Percentiles rank a stretch among this genome's conserved stretches.
Evolutionary conservation across 2,113 vertebrate species (phyloP).

Genomic region (Eidolon helvum): DNA sequence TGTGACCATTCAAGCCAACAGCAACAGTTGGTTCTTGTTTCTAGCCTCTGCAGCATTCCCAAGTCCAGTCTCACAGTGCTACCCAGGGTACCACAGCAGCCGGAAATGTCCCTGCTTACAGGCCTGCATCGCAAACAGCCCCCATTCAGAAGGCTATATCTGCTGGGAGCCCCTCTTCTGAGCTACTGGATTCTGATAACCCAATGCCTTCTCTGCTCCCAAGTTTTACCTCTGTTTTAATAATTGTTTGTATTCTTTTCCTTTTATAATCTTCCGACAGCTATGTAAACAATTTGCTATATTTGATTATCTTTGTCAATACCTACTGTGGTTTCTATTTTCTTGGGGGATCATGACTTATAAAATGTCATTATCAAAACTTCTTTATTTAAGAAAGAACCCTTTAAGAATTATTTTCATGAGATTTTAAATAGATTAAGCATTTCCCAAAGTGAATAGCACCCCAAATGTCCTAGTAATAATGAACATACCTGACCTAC

Average conservation of each 20-base stretch:
- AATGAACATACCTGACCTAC: constrained; percentile 93
- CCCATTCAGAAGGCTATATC: neutral
- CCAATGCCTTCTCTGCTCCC: neutral
- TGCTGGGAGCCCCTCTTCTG: neutral
- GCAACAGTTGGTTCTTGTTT: neutral
- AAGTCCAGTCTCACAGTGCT: neutral
- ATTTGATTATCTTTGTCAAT: fast-evolving
- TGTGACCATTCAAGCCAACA: neutral
- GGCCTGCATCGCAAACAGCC: no score
- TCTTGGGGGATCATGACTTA: neutral
- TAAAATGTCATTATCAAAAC: neutral
- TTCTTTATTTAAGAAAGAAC: neutral
- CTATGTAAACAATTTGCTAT: no score
- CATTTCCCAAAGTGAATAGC: neutral
- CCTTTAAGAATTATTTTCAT: neutral
- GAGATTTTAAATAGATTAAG: neutral
- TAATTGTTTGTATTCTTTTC: neutral
- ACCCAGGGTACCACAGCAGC: no score
- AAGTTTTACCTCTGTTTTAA: no score
- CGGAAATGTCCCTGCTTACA: neutral
- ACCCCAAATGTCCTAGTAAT: neutral
- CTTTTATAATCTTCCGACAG: neutral
- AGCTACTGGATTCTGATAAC: neutral
- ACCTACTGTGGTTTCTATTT: fast-evolving
- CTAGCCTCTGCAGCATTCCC: neutral